Evolutionary conservation across 37 sponge, comb jelly and placozoan genomes (phyloP).

Genomic region (Ephydatia muelleri): DNA sequence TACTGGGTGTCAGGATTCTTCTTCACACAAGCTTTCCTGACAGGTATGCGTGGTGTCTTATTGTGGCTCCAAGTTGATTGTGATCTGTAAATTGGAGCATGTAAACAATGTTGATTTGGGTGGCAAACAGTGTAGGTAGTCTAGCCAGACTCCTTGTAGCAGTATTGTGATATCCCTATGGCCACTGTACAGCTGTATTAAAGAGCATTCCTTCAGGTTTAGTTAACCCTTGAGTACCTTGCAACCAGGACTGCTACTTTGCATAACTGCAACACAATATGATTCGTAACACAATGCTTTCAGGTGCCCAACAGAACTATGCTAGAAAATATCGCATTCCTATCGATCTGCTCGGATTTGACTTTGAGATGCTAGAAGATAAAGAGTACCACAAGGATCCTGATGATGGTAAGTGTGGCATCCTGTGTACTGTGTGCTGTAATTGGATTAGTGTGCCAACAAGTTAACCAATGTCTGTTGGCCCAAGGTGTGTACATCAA

Average conservation of each 20-base stretch:
- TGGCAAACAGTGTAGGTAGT: not conserved
- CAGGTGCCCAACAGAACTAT: constrained; percentile 99
- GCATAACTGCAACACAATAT: no score
- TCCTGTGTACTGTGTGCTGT: not conserved
- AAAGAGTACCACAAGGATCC: constrained; percentile 84
- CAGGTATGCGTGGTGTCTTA: constrained; percentile 61
- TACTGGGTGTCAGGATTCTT: constrained; percentile 99
- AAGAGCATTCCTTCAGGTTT: no score
- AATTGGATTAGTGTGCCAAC: not conserved
- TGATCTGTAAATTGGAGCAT: not conserved
- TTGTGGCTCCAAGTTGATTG: not conserved
- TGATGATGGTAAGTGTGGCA: constrained; percentile 85
- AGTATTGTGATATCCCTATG: not conserved
- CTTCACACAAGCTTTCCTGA: constrained; percentile 99
- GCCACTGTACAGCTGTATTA: no score
- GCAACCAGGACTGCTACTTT: no score
- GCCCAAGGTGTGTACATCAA: constrained; percentile 86
- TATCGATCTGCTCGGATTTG: constrained; percentile 96
- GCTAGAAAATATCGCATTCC: constrained; percentile 97
- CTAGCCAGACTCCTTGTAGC: not conserved
- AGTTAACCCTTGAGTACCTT: no score
- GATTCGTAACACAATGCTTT: no score
- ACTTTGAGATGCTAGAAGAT: constrained; percentile 94
- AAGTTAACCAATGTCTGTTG: not conserved
- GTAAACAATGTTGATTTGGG: not conserved